phyloP scores from a whole-genome alignment of 2,888 invertebrate species.

The Amiota minor region DNA sequence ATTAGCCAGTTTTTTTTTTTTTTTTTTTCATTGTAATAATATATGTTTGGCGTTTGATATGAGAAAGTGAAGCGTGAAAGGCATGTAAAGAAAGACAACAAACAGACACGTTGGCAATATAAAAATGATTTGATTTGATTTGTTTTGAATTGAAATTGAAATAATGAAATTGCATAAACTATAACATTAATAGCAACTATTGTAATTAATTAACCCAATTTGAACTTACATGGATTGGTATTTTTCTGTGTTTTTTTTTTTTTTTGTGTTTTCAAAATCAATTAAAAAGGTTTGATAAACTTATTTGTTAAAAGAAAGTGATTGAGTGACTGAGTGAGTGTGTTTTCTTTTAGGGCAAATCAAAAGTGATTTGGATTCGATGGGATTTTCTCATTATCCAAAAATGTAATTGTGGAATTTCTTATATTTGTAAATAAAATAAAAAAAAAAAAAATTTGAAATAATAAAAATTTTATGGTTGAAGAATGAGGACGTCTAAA shows the following conservation, averaged over 20 bases:
- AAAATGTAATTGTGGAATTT: too few relatives aligned
- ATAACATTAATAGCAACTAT: neutral
- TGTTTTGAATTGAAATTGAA: neutral
- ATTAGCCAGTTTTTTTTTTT: constrained; percentile 47
- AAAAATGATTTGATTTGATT: constrained; percentile 13
- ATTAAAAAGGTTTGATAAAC: too few relatives aligned
- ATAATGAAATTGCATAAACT: constrained; percentile 11
- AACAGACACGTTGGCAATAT: constrained; percentile 38
- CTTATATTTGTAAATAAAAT: too few relatives aligned
- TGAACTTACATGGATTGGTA: constrained; percentile 1
- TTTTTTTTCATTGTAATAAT: too few relatives aligned
- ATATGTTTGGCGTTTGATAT: constrained; percentile 26
- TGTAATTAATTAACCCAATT: constrained; percentile 14
- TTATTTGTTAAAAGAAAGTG: too few relatives aligned
- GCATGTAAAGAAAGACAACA: constrained; percentile 59
- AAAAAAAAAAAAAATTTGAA: too few relatives aligned
- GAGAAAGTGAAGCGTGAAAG: constrained; percentile 51
- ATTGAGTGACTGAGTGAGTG: too few relatives aligned
- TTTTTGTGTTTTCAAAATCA: constrained; percentile 19
- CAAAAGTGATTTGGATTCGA: too few relatives aligned
- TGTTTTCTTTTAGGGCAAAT: too few relatives aligned
- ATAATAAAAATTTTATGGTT: too few relatives aligned
- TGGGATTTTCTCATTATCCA: too few relatives aligned
- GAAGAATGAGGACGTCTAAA: too few relatives aligned
- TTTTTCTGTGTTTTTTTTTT: neutral